Conservation (phyloP, 2,888 invertebrate species). For the Ormyrus nitidulus region DNA sequence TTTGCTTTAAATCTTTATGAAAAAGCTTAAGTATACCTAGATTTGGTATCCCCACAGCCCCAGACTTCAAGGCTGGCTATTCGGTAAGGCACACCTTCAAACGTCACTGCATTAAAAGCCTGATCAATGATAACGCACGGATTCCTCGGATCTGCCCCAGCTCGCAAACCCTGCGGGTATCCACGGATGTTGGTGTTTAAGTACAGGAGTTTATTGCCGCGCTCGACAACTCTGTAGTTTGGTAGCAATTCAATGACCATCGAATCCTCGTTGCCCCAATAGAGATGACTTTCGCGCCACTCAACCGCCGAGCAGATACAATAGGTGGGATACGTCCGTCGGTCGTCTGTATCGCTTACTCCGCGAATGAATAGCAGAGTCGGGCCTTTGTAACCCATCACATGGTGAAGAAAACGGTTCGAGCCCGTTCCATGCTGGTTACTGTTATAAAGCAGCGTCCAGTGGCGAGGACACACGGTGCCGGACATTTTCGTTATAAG, state of each 20-base stretch:
- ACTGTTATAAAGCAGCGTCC: conserved; percentile 90
- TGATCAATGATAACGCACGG: conserved; percentile 85
- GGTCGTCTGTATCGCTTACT: conserved; percentile 72
- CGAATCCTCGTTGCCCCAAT: conserved; percentile 89
- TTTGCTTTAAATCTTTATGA: not conserved
- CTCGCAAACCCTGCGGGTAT: conserved; percentile 89
- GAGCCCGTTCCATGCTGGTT: conserved; percentile 91
- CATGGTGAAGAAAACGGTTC: conserved; percentile 92
- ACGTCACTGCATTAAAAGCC: conserved; percentile 69
- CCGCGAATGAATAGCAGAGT: conserved; percentile 78
- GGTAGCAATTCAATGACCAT: conserved; percentile 87
- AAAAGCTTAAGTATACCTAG: conserved; percentile 74
- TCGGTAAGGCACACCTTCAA: conserved; percentile 76
- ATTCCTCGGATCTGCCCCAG: conserved; percentile 87
- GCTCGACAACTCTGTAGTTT: conserved; percentile 80
- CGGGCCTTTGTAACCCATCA: conserved; percentile 84
- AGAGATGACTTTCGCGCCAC: conserved; percentile 91
- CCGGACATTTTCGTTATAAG: conserved; percentile 71
- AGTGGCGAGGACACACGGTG: conserved; percentile 81
- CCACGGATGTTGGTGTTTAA: conserved; percentile 90
- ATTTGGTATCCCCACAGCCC: conserved; percentile 87
- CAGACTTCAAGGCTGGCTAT: conserved; percentile 81
- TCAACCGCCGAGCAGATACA: conserved; percentile 87
- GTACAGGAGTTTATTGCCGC: conserved; percentile 87
- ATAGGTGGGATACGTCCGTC: conserved; percentile 80